These are phyloP conservation scores for Litocranius walleri DNA, from an alignment of 2,113 vertebrate species.

Conservation along the genomic window DNA sequence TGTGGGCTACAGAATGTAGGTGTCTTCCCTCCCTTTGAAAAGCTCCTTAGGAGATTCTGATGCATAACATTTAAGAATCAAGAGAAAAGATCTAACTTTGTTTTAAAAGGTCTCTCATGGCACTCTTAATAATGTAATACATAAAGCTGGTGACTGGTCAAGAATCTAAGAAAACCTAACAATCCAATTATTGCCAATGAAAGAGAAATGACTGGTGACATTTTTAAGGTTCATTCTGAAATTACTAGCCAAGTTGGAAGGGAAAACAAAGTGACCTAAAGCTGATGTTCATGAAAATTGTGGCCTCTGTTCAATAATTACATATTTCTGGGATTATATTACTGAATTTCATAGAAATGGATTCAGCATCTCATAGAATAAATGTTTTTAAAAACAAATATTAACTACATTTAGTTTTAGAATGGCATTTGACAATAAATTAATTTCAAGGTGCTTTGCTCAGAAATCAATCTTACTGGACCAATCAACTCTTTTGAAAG, in stretches of 20 bases:
- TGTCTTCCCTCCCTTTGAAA: neutral
- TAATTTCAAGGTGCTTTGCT: conserved; percentile 8
- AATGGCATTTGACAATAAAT: neutral
- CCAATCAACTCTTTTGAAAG: neutral
- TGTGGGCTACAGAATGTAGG: neutral
- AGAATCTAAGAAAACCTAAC: conserved; percentile 10
- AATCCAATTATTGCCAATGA: conserved; percentile 6
- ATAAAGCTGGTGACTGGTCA: neutral
- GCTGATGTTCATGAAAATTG: neutral
- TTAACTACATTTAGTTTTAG: neutral
- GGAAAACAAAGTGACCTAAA: conserved; percentile 21
- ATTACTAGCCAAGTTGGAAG: neutral
- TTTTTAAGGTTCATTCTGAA: neutral
- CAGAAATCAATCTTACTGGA: neutral
- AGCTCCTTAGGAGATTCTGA: conserved; percentile 3
- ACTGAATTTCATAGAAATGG: neutral
- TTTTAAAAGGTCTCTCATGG: neutral
- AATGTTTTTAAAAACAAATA: neutral
- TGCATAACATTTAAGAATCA: neutral
- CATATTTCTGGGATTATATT: neutral
- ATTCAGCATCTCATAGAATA: neutral
- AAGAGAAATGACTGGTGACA: neutral
- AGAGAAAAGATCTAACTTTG: neutral
- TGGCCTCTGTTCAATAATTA: neutral
- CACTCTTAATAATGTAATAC: neutral